These are phyloP conservation scores for Pheosia tremula DNA, from an alignment of 2,888 invertebrate genomes.

Conservation along the genomic window DNA sequence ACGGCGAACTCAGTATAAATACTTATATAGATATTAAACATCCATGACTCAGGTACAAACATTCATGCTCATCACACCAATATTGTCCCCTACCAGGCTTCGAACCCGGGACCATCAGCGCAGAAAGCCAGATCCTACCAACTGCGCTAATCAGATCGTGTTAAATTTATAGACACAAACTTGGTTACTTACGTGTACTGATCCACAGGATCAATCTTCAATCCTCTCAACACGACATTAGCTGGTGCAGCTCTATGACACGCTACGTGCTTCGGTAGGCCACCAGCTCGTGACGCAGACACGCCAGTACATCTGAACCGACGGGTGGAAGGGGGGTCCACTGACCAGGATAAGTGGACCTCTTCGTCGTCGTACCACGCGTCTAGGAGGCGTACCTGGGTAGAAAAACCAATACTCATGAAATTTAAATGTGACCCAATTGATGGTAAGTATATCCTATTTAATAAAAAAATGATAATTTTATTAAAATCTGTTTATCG, in stretches of 20 bases:
- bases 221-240: constrained; percentile 67
- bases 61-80: too few relatives aligned
- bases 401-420: not conserved
- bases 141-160: too few relatives aligned
- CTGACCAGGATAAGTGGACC: constrained; percentile 70
- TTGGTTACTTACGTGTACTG: constrained; percentile 65
- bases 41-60: too few relatives aligned
- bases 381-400: constrained; percentile 67
- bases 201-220: constrained; percentile 71
- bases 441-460: too few relatives aligned
- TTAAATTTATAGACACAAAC: not conserved
- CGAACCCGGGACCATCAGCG: too few relatives aligned
- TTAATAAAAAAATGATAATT: too few relatives aligned
- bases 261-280: constrained; percentile 71
- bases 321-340: constrained; percentile 64
- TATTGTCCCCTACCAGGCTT: too few relatives aligned
- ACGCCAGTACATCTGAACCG: constrained; percentile 75
- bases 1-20: too few relatives aligned
- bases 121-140: too few relatives aligned
- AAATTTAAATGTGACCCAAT: too few relatives aligned
- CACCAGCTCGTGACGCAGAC: constrained; percentile 64
- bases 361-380: constrained; percentile 74
- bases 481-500: too few relatives aligned
- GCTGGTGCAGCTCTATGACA: constrained; percentile 73
- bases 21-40: too few relatives aligned